Evolutionary conservation across 2,113 vertebrate species (phyloP), one percentile per base, ranked within the genome.

Genomic region (Rhagologus leucostigma): DNA sequence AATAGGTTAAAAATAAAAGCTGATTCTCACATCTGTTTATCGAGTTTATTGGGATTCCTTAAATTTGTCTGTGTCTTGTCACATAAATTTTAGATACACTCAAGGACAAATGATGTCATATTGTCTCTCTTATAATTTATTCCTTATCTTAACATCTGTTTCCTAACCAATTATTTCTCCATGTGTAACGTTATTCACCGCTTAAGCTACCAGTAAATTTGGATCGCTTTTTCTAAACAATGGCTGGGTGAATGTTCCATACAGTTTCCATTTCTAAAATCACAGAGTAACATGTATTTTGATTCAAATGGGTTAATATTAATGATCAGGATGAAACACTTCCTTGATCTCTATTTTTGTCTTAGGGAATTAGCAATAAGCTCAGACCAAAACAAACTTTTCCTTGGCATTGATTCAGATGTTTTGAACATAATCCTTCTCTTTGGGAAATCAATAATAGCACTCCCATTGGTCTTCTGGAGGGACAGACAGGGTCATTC

Each of bases 331-430:
- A 90, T 78, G 71, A 92, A 96, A 89, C 41, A 81, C 81, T 96
- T 94, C 85, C 82, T 86, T 93, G 80, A 67, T 70, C 55, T 91
- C 75, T 96, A 86, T 93, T 95, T 93, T 93, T 80, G 64, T 24
- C 0, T 3, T 53, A 81, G 77, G 37, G 22, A 74, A 71, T 47
- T 56, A 74, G 29, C 41, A 74, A 85, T 91, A 87, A 93, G 16
- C 16, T 85, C 50, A 91, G 50, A 90, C 35, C 59, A 90, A 94
- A 96, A 16, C 63, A 93, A 93, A 65, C 57, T 67, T 90, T 96
- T 91, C 21, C 22, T 95, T 94, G 90, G 87, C 63, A 37, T 63
- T 71, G 47, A 52, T 71, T 93, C 71, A 81, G 44, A 65, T 78
- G 71, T 89, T 81, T 88, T 94, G 55, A 68, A 77, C 8, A 12